phyloP scores from a whole-genome alignment of 2,797 vertebrate genomes.

The Sebastes dallii region DNA sequence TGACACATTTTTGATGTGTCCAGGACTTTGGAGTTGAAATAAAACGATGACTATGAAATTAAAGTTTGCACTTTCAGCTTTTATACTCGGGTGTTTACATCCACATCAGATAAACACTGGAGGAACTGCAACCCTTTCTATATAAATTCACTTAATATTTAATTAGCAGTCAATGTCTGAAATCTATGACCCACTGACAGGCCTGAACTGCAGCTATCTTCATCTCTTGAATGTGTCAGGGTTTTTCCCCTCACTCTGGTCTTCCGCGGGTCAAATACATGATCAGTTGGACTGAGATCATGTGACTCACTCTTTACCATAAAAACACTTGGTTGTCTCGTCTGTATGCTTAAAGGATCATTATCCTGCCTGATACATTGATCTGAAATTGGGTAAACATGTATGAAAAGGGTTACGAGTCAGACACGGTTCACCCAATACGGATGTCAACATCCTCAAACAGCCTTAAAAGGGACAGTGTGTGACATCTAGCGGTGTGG shows the following conservation, averaged over 20 bases:
- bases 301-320: fast-evolving
- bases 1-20: not conserved
- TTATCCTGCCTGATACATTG: fast-evolving
- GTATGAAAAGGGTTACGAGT: too few relatives aligned
- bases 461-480: too few relatives aligned
- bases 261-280: not conserved
- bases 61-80: not conserved
- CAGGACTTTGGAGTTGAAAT: not conserved
- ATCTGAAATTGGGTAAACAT: too few relatives aligned
- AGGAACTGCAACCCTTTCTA: not conserved
- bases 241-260: not conserved
- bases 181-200: not conserved
- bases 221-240: not conserved
- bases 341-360: too few relatives aligned
- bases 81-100: not conserved
- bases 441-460: too few relatives aligned
- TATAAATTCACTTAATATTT: not conserved
- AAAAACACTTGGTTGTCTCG: too few relatives aligned
- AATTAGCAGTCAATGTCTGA: not conserved
- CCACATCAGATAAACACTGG: not conserved
- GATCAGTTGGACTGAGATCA: fast-evolving
- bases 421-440: too few relatives aligned
- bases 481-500: too few relatives aligned
- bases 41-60: not conserved
- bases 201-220: not conserved